phyloP scores from a whole-genome alignment of 1,140 invertebrate genomes.

The Ctenoplectra terminalis region DNA sequence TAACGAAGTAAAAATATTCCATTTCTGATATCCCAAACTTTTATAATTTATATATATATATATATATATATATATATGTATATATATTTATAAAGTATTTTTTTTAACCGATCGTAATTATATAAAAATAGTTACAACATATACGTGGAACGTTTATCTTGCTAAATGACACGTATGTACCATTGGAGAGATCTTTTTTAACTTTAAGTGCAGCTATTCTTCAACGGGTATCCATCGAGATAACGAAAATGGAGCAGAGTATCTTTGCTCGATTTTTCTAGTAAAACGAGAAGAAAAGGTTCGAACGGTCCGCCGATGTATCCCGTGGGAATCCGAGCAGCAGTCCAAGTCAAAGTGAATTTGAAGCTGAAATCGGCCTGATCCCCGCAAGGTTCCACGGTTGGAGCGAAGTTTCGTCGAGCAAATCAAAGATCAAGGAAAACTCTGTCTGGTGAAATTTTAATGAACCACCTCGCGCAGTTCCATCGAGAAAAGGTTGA shows the following conservation, averaged over 20 bases:
- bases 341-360: constrained; percentile 59
- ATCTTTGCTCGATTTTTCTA: constrained; percentile 48
- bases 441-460: constrained; percentile 66
- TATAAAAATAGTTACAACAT: neutral
- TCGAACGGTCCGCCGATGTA: constrained; percentile 20
- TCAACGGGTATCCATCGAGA: constrained; percentile 2
- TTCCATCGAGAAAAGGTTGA: constrained; percentile 37
- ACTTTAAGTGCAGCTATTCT: constrained; percentile 40
- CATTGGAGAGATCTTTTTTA: neutral
- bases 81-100: no score
- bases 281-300: constrained; percentile 23
- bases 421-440: constrained; percentile 64
- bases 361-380: constrained; percentile 63
- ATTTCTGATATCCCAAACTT: neutral
- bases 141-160: neutral
- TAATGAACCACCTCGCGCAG: constrained; percentile 64
- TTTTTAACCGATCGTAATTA: no score
- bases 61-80: no score
- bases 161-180: neutral
- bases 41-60: no score
- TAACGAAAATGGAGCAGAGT: constrained; percentile 35
- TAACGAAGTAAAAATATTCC: neutral
- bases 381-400: constrained; percentile 45
- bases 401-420: constrained; percentile 31
- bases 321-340: constrained; percentile 61